Percentiles rank a stretch among this genome's conserved stretches.
Conservation (phyloP, 2,113 vertebrate genomes). For the Myrmecobius fasciatus region DNA sequence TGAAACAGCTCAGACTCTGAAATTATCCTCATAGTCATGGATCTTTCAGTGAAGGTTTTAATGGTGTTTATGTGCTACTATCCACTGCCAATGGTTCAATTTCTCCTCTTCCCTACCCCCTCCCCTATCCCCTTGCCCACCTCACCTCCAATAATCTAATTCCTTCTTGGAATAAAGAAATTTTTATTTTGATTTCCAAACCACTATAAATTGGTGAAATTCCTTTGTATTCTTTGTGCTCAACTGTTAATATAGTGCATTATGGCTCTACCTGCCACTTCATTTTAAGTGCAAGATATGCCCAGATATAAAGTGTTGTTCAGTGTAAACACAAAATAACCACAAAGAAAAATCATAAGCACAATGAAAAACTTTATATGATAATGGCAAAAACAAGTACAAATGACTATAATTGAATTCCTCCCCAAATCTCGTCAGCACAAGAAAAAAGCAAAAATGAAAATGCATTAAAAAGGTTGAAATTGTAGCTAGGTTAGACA, state of each 20-base stretch:
- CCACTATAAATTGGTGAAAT: conserved; percentile 18
- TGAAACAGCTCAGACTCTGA: rapidly evolving
- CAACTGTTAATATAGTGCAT: conserved; percentile 20
- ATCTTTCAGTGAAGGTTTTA: background rate
- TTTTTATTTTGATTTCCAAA: conserved; percentile 29
- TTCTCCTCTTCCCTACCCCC: no score
- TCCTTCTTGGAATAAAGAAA: background rate
- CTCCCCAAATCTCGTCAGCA: conserved; percentile 71
- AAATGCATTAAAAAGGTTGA: conserved; percentile 75
- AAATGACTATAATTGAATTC: conserved; percentile 72
- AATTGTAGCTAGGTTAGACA: conserved; percentile 72
- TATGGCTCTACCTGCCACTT: background rate
- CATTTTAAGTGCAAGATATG: background rate
- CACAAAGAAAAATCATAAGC: conserved; percentile 66
- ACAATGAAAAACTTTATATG: conserved; percentile 63
- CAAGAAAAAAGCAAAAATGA: conserved; percentile 70
- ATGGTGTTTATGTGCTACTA: background rate
- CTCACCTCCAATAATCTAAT: background rate
- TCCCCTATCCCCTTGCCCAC: rapidly evolving
- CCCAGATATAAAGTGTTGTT: conserved; percentile 49
- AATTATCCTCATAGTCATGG: background rate
- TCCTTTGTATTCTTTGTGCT: background rate
- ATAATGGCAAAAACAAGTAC: conserved; percentile 76
- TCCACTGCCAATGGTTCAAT: background rate
- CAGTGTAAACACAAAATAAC: conserved; percentile 58